Percentiles rank a stretch among this genome's conserved stretches.
Evolutionary conservation across 2,797 vertebrate genomes (phyloP).

Genomic region (Ceryle rudis): DNA sequence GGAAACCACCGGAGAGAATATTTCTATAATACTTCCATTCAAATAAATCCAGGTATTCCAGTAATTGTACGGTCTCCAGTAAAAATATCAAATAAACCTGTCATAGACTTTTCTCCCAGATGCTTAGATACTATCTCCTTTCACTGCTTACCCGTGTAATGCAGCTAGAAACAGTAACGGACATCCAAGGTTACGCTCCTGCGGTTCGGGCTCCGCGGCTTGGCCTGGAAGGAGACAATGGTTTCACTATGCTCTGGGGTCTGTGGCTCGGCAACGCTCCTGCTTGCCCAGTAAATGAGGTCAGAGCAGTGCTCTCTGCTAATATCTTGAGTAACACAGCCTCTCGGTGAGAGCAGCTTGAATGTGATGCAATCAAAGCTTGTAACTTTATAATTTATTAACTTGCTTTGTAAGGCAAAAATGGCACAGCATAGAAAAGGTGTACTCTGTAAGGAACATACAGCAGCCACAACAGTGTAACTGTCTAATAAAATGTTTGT

Average conservation of each 20-base stretch:
- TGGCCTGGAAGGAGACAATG: slow-evolving; percentile 37
- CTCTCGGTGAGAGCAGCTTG: not conserved
- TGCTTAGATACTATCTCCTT: slow-evolving; percentile 60
- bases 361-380: slow-evolving; percentile 25
- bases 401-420: slow-evolving; percentile 32
- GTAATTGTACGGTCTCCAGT: slow-evolving; percentile 68
- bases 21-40: slow-evolving; percentile 71
- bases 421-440: not conserved
- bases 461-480: not conserved
- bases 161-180: not conserved
- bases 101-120: slow-evolving; percentile 56
- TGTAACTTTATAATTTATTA: slow-evolving; percentile 13
- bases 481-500: slow-evolving; percentile 33
- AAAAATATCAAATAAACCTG: slow-evolving; percentile 74
- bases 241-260: slow-evolving; percentile 39
- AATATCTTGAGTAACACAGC: not conserved
- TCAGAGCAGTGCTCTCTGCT: not conserved
- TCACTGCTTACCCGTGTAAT: not conserved
- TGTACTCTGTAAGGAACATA: not conserved
- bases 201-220: not conserved
- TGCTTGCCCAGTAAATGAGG: slow-evolving; percentile 27
- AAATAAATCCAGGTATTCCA: slow-evolving; percentile 73
- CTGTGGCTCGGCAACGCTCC: not conserved
- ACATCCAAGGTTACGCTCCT: not conserved
- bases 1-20: slow-evolving; percentile 67